Evolutionary conservation across 2,113 vertebrate species (phyloP).

Genomic region (Coryphaenoides rupestris): DNA sequence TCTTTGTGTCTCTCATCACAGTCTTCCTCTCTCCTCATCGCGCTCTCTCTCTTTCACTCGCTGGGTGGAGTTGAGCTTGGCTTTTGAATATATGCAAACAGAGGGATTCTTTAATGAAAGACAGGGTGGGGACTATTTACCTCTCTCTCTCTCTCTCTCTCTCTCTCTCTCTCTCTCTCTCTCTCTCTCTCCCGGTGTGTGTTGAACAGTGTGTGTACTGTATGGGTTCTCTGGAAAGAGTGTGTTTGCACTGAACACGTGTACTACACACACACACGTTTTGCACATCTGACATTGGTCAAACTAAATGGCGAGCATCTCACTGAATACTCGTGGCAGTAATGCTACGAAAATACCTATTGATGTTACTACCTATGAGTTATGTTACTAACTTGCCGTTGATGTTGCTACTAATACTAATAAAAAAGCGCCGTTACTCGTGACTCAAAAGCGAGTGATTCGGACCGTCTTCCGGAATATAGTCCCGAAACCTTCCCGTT

Average conservation of each 20-base stretch:
- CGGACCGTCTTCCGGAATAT: no score
- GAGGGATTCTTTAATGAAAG: constrained; percentile 60
- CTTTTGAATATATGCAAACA: constrained; percentile 45
- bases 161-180: constrained; percentile 7
- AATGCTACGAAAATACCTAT: no score
- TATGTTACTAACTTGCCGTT: no score
- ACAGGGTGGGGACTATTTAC: constrained; percentile 64
- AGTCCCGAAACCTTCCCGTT: no score
- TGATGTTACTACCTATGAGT: neutral
- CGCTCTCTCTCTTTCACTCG: neutral
- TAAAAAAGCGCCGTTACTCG: no score
- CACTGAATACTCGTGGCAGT: no score
- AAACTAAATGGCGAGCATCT: neutral
- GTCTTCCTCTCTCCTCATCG: neutral
- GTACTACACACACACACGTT: constrained; percentile 1
- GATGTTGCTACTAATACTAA: no score
- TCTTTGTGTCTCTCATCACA: no score
- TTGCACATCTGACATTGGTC: neutral
- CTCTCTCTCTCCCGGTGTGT: constrained; percentile 8
- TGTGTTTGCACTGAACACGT: neutral
- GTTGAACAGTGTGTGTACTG: neutral
- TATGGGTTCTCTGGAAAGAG: neutral
- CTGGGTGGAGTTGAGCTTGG: no score
- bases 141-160: constrained; percentile 5
- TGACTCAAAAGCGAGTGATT: no score